A percentile compares a stretch with the other conserved stretches of the same genome.
Conservation (phyloP, 2,888 invertebrate genomes). For the Bombylius discolor region DNA sequence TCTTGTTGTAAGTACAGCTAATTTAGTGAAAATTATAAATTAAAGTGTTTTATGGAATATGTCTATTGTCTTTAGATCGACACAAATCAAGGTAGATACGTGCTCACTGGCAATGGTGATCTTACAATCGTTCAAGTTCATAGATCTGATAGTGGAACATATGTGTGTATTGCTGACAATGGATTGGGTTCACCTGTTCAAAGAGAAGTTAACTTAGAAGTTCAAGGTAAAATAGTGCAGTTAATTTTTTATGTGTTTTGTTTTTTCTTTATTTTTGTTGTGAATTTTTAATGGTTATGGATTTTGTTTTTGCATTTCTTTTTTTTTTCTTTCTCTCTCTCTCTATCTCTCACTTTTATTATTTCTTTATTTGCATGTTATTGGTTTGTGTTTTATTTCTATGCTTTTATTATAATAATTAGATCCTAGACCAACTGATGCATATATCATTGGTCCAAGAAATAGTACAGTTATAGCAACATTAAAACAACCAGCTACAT, state of each 20-base stretch:
- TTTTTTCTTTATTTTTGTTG: too few species aligned
- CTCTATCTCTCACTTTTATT: neutral
- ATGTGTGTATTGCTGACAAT: slow-evolving; percentile 76
- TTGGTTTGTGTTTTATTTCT: slow-evolving; percentile 6
- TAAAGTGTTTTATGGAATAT: neutral
- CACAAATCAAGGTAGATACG: slow-evolving; percentile 56
- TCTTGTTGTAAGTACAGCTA: slow-evolving; percentile 38
- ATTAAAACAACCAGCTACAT: slow-evolving; percentile 52
- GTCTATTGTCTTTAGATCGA: slow-evolving; percentile 46
- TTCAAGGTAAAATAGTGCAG: slow-evolving; percentile 49
- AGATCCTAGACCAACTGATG: slow-evolving; percentile 32
- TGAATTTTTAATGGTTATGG: neutral
- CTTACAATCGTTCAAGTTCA: slow-evolving; percentile 71
- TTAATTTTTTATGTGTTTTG: too few species aligned
- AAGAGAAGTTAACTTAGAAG: slow-evolving; percentile 53
- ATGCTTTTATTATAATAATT: slow-evolving; percentile 2
- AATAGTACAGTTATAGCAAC: slow-evolving; percentile 53
- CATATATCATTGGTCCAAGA: slow-evolving; percentile 54
- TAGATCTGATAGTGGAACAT: slow-evolving; percentile 69
- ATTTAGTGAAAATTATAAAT: too few species aligned
- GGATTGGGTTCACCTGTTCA: slow-evolving; percentile 54
- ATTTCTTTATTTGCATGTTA: neutral
- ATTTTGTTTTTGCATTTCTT: neutral
- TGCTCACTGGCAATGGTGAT: slow-evolving; percentile 56
- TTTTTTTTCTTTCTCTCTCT: neutral